Evolutionary conservation across 1,140 invertebrate genomes (phyloP).

Genomic region (Phenacoccus solenopsis): DNA sequence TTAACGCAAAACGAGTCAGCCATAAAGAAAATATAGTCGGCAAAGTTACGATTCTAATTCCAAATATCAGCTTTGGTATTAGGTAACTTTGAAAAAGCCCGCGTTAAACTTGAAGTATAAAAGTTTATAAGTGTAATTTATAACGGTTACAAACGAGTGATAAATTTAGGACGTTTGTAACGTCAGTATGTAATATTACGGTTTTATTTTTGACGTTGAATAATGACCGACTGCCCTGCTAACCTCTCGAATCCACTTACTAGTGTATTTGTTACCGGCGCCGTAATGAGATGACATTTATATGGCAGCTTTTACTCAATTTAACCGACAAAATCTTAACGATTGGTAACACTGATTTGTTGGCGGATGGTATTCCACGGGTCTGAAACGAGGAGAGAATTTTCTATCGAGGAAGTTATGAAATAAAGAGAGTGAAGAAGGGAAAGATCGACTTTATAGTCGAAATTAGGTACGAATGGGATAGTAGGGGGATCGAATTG

Average conservation of each 20-base stretch:
- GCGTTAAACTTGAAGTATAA: neutral
- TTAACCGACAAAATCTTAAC: neutral
- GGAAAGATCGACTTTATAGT: too few relatives aligned
- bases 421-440: too few relatives aligned
- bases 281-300: neutral
- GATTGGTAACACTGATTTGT: neutral
- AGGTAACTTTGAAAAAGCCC: too few relatives aligned
- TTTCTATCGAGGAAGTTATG: neutral
- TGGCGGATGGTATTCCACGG: neutral
- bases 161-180: conserved; percentile 2
- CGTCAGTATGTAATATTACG: conserved; percentile 1
- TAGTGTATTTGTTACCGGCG: neutral
- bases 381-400: neutral
- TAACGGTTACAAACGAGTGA: conserved; percentile 1
- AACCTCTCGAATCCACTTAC: neutral
- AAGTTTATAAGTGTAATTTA: neutral
- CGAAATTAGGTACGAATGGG: too few relatives aligned
- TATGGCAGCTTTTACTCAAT: neutral
- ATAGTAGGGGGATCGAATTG: too few relatives aligned
- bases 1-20: too few relatives aligned
- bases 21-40: too few relatives aligned
- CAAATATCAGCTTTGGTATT: too few relatives aligned
- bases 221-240: neutral
- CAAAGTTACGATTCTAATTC: too few relatives aligned
- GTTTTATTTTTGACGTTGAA: neutral